phyloP scores from a whole-genome alignment of 2,888 invertebrate species.

The Imbricaverruca yamaguchii region DNA sequence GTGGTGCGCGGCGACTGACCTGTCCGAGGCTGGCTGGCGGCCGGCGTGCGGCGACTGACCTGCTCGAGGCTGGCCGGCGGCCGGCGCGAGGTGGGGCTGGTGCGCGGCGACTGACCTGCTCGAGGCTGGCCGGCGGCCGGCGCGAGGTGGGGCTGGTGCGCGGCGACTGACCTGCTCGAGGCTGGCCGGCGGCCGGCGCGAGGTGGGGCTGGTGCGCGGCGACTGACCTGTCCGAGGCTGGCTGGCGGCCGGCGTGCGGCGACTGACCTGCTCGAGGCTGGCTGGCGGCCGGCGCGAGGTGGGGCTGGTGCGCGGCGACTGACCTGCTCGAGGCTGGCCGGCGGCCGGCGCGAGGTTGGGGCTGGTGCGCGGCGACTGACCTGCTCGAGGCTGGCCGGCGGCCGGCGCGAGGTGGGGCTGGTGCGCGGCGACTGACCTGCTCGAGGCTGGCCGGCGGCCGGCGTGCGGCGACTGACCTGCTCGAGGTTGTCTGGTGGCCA shows the following conservation, averaged over 20 bases:
- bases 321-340: too few species aligned
- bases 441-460: too few species aligned
- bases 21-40: too few species aligned
- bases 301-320: slow-evolving; percentile 60
- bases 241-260: too few species aligned
- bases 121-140: too few species aligned
- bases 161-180: slow-evolving; percentile 54
- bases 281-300: slow-evolving; percentile 53
- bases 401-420: slow-evolving; percentile 49
- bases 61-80: slow-evolving; percentile 61
- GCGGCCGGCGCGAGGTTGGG: too few species aligned
- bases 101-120: too few species aligned
- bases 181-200: slow-evolving; percentile 55
- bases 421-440: slow-evolving; percentile 83
- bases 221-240: too few species aligned
- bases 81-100: slow-evolving; percentile 50
- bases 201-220: slow-evolving; percentile 58
- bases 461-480: slow-evolving; percentile 49
- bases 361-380: slow-evolving; percentile 43
- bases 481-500: slow-evolving; percentile 58
- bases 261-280: slow-evolving; percentile 57
- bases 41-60: slow-evolving; percentile 44
- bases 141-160: too few species aligned
- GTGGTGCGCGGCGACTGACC: slow-evolving; percentile 78
- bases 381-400: slow-evolving; percentile 60